These are phyloP conservation scores for Scolopax mira DNA, from an alignment of 2,113 vertebrate genomes.

Conservation along the genomic window DNA sequence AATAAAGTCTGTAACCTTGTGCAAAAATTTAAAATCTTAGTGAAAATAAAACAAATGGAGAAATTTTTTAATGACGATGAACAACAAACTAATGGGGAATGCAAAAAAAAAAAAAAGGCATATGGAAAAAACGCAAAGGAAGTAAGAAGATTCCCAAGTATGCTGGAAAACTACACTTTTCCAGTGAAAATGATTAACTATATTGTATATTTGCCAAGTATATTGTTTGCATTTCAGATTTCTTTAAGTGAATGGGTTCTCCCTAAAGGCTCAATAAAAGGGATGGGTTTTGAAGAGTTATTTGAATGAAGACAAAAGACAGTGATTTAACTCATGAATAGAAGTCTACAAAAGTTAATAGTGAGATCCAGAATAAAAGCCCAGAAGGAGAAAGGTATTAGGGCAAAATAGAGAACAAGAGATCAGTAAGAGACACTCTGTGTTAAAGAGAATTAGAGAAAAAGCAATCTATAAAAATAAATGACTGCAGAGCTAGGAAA, in stretches of 20 bases:
- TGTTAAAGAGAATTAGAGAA: background rate
- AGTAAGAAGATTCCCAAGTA: background rate
- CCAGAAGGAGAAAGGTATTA: background rate
- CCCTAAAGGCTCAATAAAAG: background rate
- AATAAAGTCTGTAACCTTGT: background rate
- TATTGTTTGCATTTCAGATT: background rate
- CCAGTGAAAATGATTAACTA: background rate
- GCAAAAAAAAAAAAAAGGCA: background rate
- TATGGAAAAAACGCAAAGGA: background rate
- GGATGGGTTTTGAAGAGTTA: background rate
- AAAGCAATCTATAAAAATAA: background rate
- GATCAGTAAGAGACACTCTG: background rate
- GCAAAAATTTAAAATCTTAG: background rate
- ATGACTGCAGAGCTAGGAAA: background rate
- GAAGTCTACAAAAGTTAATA: background rate
- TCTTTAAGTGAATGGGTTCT: background rate
- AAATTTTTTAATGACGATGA: background rate
- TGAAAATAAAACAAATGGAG: background rate
- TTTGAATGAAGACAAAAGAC: slow-evolving; percentile 6
- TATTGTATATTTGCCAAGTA: background rate
- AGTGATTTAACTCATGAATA: background rate
- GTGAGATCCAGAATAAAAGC: background rate
- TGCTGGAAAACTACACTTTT: background rate
- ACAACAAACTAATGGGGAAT: background rate
- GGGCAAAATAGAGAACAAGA: background rate